Evolutionary conservation across 2,797 vertebrate species (phyloP).

Genomic region (Philypnodon macrostomus): DNA sequence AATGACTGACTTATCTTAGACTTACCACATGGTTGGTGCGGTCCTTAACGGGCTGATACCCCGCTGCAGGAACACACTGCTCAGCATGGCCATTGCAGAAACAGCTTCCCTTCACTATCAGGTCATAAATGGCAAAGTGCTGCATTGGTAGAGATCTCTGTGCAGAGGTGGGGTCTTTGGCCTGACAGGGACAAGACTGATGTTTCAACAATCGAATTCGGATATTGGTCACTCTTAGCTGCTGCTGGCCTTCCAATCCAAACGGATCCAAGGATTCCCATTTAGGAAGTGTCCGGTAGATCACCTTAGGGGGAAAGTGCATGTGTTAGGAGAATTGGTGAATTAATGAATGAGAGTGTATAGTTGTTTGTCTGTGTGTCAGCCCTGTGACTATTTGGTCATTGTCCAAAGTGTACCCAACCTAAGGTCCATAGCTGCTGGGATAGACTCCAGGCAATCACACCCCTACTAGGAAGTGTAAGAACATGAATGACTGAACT

Average conservation of each 20-base stretch:
- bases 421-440: too few relatives aligned
- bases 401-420: too few relatives aligned
- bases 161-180: slow-evolving; percentile 44
- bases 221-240: slow-evolving; percentile 90
- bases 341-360: too few relatives aligned
- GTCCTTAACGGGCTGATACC: slow-evolving; percentile 79
- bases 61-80: slow-evolving; percentile 81
- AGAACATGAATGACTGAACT: too few relatives aligned
- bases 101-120: slow-evolving; percentile 96
- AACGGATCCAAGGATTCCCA: slow-evolving; percentile 86
- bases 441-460: too few relatives aligned
- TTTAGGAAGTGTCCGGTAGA: slow-evolving; percentile 87
- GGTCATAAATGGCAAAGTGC: slow-evolving; percentile 91
- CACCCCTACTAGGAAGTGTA: too few relatives aligned
- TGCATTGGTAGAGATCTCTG: slow-evolving; percentile 44
- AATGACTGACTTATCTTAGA: slow-evolving; percentile 1
- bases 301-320: slow-evolving; percentile 78
- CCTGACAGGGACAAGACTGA: slow-evolving; percentile 86
- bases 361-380: too few relatives aligned
- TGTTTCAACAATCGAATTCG: slow-evolving; percentile 82
- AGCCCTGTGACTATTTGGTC: too few relatives aligned
- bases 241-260: slow-evolving; percentile 80
- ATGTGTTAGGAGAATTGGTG: too few relatives aligned
- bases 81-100: slow-evolving; percentile 95
- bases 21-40: slow-evolving; percentile 83